phyloP scores from a whole-genome alignment of 1,140 invertebrate species.

The Coelopa frigida region DNA sequence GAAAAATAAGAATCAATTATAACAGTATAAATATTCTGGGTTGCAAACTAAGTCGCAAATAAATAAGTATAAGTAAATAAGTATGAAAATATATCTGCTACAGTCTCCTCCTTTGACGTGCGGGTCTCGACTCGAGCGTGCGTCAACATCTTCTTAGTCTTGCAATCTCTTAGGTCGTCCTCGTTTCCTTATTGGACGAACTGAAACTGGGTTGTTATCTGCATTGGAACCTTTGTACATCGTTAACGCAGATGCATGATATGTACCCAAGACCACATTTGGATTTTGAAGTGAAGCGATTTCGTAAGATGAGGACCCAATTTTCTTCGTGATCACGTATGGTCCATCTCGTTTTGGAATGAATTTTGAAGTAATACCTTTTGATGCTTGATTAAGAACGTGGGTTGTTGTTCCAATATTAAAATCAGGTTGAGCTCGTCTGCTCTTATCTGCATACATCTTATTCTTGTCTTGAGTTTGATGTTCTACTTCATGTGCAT shows the following conservation, averaged over 20 bases:
- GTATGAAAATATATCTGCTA: too few relatives aligned
- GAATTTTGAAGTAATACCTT: conserved; percentile 31
- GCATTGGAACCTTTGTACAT: background rate
- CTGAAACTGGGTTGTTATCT: background rate
- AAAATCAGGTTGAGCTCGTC: conserved; percentile 15
- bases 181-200: conserved; percentile 3
- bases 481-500: too few relatives aligned
- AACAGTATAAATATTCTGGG: too few relatives aligned
- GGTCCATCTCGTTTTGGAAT: conserved; percentile 36
- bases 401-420: conserved; percentile 27
- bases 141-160: conserved; percentile 4
- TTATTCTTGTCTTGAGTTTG: background rate
- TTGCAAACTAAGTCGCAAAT: too few relatives aligned
- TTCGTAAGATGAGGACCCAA: conserved; percentile 22
- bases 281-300: conserved; percentile 12
- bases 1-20: too few relatives aligned
- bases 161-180: conserved; percentile 6
- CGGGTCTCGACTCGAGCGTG: conserved; percentile 2
- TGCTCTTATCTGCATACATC: conserved; percentile 14
- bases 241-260: background rate
- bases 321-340: conserved; percentile 10
- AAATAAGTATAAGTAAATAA: too few relatives aligned
- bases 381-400: conserved; percentile 21
- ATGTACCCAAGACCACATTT: too few relatives aligned
- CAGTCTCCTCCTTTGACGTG: conserved; percentile 8